Percentiles rank a stretch among this genome's conserved stretches.
These are phyloP conservation scores for Sciurus niger DNA, from an alignment of 2,113 vertebrate genomes.

Conservation along the genomic window DNA sequence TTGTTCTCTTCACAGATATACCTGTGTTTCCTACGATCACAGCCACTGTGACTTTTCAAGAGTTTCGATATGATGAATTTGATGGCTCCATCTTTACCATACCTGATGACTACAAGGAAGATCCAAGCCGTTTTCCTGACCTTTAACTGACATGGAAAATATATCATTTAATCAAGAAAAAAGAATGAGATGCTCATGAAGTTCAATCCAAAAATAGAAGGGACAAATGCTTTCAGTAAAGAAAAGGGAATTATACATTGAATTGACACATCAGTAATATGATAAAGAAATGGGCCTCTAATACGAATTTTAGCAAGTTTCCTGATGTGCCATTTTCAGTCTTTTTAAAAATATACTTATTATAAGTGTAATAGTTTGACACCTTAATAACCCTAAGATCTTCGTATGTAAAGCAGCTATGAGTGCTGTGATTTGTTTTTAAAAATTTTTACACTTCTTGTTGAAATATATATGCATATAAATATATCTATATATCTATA, in stretches of 20 bases:
- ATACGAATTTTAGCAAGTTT: constrained; percentile 70
- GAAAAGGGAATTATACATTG: constrained; percentile 78
- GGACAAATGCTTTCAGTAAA: constrained; percentile 65
- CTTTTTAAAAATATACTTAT: constrained; percentile 79
- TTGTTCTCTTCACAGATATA: constrained; percentile 91
- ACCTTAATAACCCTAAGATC: constrained; percentile 76
- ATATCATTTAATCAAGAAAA: constrained; percentile 22
- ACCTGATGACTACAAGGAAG: constrained; percentile 98
- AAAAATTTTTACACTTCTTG: constrained; percentile 85
- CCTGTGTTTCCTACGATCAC: constrained; percentile 99
- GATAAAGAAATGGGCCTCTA: constrained; percentile 54
- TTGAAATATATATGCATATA: constrained; percentile 86
- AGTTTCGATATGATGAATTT: constrained; percentile 98
- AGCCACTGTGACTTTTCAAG: constrained; percentile 99
- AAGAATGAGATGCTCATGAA: constrained; percentile 10
- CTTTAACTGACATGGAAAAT: constrained; percentile 90
- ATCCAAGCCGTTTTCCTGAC: constrained; percentile 98
- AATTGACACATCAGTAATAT: constrained; percentile 54
- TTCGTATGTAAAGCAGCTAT: constrained; percentile 80
- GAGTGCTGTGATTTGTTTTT: constrained; percentile 87
- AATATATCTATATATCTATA: constrained; percentile 85
- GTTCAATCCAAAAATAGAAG: constrained; percentile 63
- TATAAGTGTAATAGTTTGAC: constrained; percentile 78
- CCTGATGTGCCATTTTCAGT: constrained; percentile 79
- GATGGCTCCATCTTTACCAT: constrained; percentile 95